Evolutionary conservation across 2,113 vertebrate genomes (phyloP), one percentile per base, ranked within the genome.

Genomic region (Camelus bactrianus): DNA sequence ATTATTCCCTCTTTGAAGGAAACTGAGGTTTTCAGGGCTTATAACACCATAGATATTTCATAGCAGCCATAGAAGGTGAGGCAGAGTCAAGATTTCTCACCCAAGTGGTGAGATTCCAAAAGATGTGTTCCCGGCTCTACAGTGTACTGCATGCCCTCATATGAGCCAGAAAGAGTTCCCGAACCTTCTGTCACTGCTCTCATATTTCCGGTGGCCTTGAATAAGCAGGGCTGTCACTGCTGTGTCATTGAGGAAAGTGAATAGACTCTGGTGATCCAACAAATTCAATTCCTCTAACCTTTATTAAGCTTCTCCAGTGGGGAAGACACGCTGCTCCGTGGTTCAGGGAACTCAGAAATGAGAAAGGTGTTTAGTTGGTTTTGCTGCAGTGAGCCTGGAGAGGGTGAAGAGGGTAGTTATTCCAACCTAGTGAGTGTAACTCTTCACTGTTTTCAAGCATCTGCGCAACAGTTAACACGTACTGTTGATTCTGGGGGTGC

Each of bases 391-490:
- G 56, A 42, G 32, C 15, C n/a, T 28, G 22, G 19, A 14, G 4
- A 42, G 35, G 32, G 12, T 12, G 32, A 52, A 50, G 38, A 67
- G 56, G 52, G 30, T 24, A 6, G 8, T 46, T 20, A 2, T 30
- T 24, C 38, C 3, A 35, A 3, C 52, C 64, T 69, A 35, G 15
- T 0, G 58, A 67, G 28, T 0, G 4, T 50, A 4, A 15, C 16
- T 62, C 12, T 46, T n/a, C 22, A 0, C 54, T 38, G 48, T 24
- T 26, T 32, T 14, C 60, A 8, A 30, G 60, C 7, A 5, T 20
- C 83, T 30, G 52, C 30, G 0, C 35, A 1, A 10, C 1, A 0
- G 35, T 4, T 4, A n/a, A 28, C 19, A 1, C 1, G 22, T 8
- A 7, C 9, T 22, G 56, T 17, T 28, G 72, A 24, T 32, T 19